A percentile compares a stretch with the other conserved stretches of the same genome.
phyloP scores from a whole-genome alignment of 2,113 vertebrate species.

The Pedetes capensis region DNA sequence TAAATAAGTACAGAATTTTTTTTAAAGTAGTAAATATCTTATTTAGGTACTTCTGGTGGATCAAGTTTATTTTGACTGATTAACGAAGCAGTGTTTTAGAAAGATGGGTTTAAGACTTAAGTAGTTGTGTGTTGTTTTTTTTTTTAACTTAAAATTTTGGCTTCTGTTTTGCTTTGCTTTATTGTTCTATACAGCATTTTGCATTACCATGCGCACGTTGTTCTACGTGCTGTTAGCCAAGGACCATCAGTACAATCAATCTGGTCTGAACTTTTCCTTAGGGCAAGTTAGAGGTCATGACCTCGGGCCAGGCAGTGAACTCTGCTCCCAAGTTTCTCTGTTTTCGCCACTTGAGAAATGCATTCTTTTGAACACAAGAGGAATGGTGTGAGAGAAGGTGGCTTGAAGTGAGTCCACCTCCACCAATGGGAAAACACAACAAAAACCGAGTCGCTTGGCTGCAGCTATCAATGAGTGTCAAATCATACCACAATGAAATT shows the following conservation, averaged over 20 bases:
- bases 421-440: neutral
- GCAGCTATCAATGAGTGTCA: too few species aligned
- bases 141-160: neutral
- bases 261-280: slow-evolving; percentile 15
- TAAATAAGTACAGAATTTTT: neutral
- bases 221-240: neutral
- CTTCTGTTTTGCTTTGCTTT: neutral
- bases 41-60: neutral
- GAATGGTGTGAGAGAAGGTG: neutral
- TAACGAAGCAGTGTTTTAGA: neutral
- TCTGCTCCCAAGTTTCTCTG: neutral
- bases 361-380: neutral
- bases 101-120: neutral
- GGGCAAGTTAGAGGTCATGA: neutral
- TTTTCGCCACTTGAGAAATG: neutral
- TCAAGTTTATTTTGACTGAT: neutral
- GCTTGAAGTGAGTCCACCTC: neutral
- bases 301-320: neutral
- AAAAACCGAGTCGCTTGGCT: too few species aligned
- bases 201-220: neutral
- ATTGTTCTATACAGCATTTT: neutral
- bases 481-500: too few species aligned
- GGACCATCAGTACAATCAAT: neutral
- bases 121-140: neutral
- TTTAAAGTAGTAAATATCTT: neutral